Conservation (phyloP, 2,888 invertebrate species). For the Drosophila lutescens region DNA sequence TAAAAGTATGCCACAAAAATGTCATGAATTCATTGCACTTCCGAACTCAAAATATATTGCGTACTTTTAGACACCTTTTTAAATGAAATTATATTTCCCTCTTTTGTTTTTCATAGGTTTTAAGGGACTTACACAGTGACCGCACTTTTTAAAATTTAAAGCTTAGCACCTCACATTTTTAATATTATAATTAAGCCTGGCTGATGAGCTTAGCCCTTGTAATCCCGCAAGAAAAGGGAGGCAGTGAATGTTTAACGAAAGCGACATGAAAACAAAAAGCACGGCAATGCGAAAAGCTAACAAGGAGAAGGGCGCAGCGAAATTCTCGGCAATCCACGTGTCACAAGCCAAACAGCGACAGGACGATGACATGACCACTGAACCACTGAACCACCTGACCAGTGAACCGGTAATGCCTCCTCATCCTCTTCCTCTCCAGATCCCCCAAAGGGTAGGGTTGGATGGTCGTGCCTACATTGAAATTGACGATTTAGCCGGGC, state of each 20-base stretch:
- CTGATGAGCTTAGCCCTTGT: conserved; percentile 2
- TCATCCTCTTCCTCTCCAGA: no score
- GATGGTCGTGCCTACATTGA: conserved; percentile 5
- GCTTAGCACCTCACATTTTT: background rate
- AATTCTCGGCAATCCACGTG: conserved; percentile 28
- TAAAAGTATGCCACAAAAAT: no score
- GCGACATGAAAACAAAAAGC: conserved; percentile 22
- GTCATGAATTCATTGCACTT: no score
- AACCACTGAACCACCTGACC: conserved; percentile 24
- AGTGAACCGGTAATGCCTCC: background rate
- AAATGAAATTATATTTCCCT: no score
- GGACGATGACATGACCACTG: conserved; percentile 32
- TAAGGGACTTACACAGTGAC: background rate
- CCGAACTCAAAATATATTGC: no score
- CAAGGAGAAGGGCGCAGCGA: conserved; percentile 9
- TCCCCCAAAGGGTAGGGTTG: background rate
- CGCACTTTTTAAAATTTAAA: background rate
- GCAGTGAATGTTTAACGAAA: conserved; percentile 19
- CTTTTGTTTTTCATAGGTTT: background rate
- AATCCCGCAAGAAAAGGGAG: conserved; percentile 1
- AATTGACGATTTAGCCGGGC: conserved; percentile 15
- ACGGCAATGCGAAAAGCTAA: conserved; percentile 30
- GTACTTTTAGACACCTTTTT: no score
- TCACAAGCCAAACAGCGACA: conserved; percentile 35
- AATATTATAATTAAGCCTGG: background rate